A percentile compares a stretch with the other conserved stretches of the same genome.
Evolutionary conservation across 2,888 invertebrate species (phyloP).

Genomic region (Mamestra brassicae): DNA sequence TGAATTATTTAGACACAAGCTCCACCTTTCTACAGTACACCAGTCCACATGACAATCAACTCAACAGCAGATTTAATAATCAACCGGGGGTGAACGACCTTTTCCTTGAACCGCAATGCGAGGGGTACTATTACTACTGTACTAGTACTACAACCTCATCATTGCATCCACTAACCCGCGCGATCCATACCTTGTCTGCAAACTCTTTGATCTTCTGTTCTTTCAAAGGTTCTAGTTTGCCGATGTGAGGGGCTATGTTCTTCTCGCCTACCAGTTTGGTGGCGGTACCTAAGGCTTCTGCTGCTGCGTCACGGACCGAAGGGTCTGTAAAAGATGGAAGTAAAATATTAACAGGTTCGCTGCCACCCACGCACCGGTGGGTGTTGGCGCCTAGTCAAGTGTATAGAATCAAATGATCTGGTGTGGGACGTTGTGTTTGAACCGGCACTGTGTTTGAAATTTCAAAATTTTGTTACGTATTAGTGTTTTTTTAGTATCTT

Average conservation of each 20-base stretch:
- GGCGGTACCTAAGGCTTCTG: slow-evolving; percentile 98
- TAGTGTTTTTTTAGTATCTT: too few relatives aligned
- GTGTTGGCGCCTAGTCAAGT: too few relatives aligned
- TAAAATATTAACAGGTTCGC: not conserved
- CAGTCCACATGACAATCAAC: too few relatives aligned
- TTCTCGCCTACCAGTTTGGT: slow-evolving; percentile 98
- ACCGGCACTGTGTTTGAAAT: too few relatives aligned
- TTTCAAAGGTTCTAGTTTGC: slow-evolving; percentile 97
- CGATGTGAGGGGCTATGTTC: slow-evolving; percentile 95
- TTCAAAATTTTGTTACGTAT: too few relatives aligned
- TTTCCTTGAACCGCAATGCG: slow-evolving; percentile 34
- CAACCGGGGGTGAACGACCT: not conserved
- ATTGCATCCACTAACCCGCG: slow-evolving; percentile 50
- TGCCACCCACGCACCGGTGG: too few relatives aligned
- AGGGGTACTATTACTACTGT: slow-evolving; percentile 28
- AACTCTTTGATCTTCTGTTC: slow-evolving; percentile 98
- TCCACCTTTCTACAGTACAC: too few relatives aligned
- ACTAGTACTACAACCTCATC: slow-evolving; percentile 43
- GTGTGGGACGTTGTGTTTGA: too few relatives aligned
- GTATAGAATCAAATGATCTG: too few relatives aligned
- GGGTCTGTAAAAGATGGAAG: slow-evolving; percentile 92
- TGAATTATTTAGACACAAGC: too few relatives aligned
- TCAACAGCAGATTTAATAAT: not conserved
- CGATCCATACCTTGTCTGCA: slow-evolving; percentile 93
- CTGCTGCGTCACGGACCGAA: slow-evolving; percentile 97